These are phyloP conservation scores for Cecropterus lyciades DNA, from an alignment of 1,140 invertebrate species.

Conservation along the genomic window DNA sequence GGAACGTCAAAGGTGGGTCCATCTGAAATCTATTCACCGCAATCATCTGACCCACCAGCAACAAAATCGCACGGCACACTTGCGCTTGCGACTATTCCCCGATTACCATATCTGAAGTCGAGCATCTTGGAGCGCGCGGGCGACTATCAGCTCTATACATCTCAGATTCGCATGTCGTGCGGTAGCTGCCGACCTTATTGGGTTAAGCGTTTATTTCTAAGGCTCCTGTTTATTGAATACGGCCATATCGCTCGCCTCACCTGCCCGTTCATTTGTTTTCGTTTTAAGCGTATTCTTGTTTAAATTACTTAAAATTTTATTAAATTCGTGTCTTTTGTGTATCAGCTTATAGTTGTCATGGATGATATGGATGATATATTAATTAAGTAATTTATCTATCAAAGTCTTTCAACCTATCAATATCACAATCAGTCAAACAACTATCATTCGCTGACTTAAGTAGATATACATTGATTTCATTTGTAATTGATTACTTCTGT, in stretches of 20 bases:
- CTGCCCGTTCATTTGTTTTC: too few species aligned
- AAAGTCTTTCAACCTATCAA: too few species aligned
- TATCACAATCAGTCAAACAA: too few species aligned
- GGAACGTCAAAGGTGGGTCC: background rate
- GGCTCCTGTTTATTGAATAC: conserved; percentile 24
- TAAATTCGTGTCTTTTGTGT: too few species aligned
- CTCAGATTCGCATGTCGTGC: conserved; percentile 44
- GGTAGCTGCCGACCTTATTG: conserved; percentile 40
- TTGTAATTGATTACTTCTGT: too few species aligned
- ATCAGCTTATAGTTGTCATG: too few species aligned
- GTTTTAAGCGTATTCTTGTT: too few species aligned
- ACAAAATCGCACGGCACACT: conserved; percentile 17
- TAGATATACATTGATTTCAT: too few species aligned
- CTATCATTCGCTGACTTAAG: too few species aligned
- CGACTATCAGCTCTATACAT: conserved; percentile 60
- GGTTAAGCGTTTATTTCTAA: conserved; percentile 22
- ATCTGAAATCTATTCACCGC: conserved; percentile 6
- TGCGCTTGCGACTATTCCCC: conserved; percentile 16
- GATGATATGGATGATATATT: too few species aligned
- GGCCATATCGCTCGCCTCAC: conserved; percentile 12
- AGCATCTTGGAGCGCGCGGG: conserved; percentile 48
- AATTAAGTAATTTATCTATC: too few species aligned
- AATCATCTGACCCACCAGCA: conserved; percentile 2
- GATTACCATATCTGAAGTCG: conserved; percentile 65
- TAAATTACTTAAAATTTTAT: too few species aligned